phyloP scores from a whole-genome alignment of 2,888 invertebrate genomes.

The Agrochola litura region DNA sequence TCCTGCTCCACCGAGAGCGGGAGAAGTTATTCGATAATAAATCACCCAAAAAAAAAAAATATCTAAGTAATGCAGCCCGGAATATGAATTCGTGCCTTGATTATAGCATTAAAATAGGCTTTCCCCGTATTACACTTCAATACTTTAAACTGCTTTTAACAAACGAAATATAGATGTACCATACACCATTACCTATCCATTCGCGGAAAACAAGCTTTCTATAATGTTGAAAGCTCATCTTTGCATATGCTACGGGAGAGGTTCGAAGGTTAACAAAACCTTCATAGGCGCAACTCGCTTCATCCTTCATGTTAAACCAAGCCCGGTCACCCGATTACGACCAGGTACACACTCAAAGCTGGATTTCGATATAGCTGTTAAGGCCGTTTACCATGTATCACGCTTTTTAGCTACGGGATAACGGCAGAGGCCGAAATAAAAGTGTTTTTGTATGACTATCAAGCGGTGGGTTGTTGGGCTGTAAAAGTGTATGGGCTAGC shows the following conservation, averaged over 20 bases:
- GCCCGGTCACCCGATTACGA: slow-evolving; percentile 75
- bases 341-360: slow-evolving; percentile 85
- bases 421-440: slow-evolving; percentile 75
- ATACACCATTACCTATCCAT: too few species aligned
- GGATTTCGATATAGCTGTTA: slow-evolving; percentile 85
- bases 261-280: too few species aligned
- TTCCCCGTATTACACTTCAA: too few species aligned
- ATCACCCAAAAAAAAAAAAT: too few species aligned
- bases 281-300: slow-evolving; percentile 47
- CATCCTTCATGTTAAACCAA: slow-evolving; percentile 55
- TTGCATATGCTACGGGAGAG: background rate
- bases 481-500: slow-evolving; percentile 63
- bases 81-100: background rate
- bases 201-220: background rate
- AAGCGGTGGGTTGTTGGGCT: slow-evolving; percentile 55
- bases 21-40: too few species aligned
- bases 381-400: slow-evolving; percentile 79
- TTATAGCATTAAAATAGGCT: background rate
- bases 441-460: slow-evolving; percentile 70
- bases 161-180: background rate
- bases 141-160: background rate
- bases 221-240: background rate
- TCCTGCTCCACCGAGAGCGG: too few species aligned
- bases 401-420: slow-evolving; percentile 71
- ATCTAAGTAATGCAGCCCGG: background rate